A percentile compares a stretch with the other conserved stretches of the same genome.
Conservation (phyloP, 2,113 vertebrate genomes). For the Tautogolabrus adspersus region DNA sequence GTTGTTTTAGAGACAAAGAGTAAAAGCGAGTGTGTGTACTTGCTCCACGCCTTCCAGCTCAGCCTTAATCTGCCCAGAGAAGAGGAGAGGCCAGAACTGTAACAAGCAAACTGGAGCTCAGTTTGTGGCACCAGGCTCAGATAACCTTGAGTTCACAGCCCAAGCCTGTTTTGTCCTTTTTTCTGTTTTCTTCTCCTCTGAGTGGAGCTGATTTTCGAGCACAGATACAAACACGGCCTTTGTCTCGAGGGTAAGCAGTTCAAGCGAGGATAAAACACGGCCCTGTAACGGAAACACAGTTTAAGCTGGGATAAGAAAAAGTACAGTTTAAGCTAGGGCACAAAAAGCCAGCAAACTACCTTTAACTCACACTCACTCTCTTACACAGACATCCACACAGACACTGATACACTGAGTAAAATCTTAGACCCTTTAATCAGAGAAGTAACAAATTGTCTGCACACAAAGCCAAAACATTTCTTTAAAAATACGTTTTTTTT, state of each 20-base stretch:
- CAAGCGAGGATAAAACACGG: conserved; percentile 31
- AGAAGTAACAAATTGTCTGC: no score
- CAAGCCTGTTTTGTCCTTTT: conserved; percentile 1
- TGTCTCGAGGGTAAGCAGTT: conserved; percentile 46
- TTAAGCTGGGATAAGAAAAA: conserved; percentile 29
- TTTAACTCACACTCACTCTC: neutral
- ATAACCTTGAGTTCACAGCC: conserved; percentile 59
- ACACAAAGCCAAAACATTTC: no score
- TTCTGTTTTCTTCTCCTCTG: conserved; percentile 12
- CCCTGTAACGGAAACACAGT: conserved; percentile 27
- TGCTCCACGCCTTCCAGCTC: conserved; percentile 15
- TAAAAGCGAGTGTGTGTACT: conserved; percentile 10
- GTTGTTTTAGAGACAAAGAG: conserved; percentile 20
- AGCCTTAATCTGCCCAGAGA: conserved; percentile 37
- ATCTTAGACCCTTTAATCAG: no score
- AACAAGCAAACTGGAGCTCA: conserved; percentile 47
- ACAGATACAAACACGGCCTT: conserved; percentile 47
- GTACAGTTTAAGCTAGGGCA: neutral
- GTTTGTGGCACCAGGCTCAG: conserved; percentile 41
- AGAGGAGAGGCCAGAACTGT: conserved; percentile 39
- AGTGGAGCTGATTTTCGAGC: conserved; percentile 37
- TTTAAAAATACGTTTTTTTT: no score
- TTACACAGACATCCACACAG: neutral
- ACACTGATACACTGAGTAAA: no score
- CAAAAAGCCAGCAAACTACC: conserved; percentile 1